phyloP scores from a whole-genome alignment of 2,888 invertebrate species.

The Halictus ligatus region DNA sequence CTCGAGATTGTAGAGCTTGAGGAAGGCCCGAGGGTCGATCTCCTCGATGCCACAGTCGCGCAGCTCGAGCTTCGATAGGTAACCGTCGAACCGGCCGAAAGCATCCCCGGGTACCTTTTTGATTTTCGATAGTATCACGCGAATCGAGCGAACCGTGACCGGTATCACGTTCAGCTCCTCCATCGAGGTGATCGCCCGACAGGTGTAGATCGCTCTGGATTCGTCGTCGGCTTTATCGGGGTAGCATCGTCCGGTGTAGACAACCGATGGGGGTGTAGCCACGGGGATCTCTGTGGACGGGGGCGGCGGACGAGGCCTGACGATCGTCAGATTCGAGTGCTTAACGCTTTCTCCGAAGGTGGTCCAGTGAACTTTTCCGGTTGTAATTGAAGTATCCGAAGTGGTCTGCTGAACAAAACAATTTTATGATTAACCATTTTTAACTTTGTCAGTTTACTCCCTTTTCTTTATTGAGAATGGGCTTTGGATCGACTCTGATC shows the following conservation, averaged over 20 bases:
- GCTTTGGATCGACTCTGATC: background rate
- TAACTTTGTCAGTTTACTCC: background rate
- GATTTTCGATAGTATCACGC: slow-evolving; percentile 69
- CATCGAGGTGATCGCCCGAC: slow-evolving; percentile 68
- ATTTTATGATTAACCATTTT: background rate
- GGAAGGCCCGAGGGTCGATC: slow-evolving; percentile 71
- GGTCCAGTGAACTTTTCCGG: slow-evolving; percentile 72
- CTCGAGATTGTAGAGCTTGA: slow-evolving; percentile 66
- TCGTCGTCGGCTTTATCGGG: slow-evolving; percentile 17
- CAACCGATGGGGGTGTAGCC: background rate
- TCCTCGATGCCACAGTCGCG: slow-evolving; percentile 71
- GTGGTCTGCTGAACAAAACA: background rate
- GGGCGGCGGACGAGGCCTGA: background rate
- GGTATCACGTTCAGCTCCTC: slow-evolving; percentile 68
- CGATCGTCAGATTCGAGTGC: slow-evolving; percentile 52
- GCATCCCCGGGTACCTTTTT: slow-evolving; percentile 60
- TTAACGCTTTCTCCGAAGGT: slow-evolving; percentile 59
- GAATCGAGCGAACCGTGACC: slow-evolving; percentile 59
- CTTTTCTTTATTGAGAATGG: background rate
- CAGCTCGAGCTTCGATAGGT: slow-evolving; percentile 70
- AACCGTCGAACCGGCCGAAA: slow-evolving; percentile 72
- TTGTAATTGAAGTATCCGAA: background rate
- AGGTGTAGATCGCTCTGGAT: slow-evolving; percentile 54
- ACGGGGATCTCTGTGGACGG: slow-evolving; percentile 6
- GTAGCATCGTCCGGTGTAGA: slow-evolving; percentile 52